Base-by-base conservation (phyloP, 2,113 vertebrate genomes). In the Dunckerocampus dactyliophorus region DNA sequence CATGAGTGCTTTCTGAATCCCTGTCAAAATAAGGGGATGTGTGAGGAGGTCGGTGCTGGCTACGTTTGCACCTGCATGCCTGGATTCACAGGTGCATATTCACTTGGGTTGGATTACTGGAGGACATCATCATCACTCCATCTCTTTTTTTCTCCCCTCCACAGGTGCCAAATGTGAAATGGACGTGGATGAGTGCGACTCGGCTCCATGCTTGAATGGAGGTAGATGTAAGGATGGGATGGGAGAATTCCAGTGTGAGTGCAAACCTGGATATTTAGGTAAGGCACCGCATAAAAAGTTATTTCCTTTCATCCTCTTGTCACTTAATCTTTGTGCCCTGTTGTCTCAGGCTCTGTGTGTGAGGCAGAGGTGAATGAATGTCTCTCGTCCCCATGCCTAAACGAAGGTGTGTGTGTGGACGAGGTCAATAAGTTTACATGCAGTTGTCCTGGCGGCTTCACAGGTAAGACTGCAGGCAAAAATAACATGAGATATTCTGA, bases 1-100 rank as follows among this genome's bases (percentile, higher is more conserved):
- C 95, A 98, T 1, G 96, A 99, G 77, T 99, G 97, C 73, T 95
- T 99, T 81, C 80, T 96, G 79, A 94, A 95, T 69, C 97, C 96
- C 0, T 99, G 97, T 80, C 93, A 92, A 80, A 96, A 95, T 57
- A 91, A 92, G 53, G 97, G 96, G 3, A 98, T 92, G 0, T 99
- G 97, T 81, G 94, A 98, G 76, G 94, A 97, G 53, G 87, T 96
- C 51, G 96, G 97, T 48, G 92, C 81, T 19, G 97, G 97, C 67
- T 98, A 97, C 48, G 79, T 94, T 63, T 99, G 97, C 81, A 89
- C 93, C 74, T 99, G 91, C 67, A 87, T 80, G 59, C 82, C 88
- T 0, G 90, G 90, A 0, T 92, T 92, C 80, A 92, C 91, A 85
- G 91, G 91, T 91, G 74, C 62, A 66, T 19, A 22, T 19, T 8